These are phyloP conservation scores for Charina bottae DNA, from an alignment of 2,113 vertebrate genomes.

Conservation along the genomic window DNA sequence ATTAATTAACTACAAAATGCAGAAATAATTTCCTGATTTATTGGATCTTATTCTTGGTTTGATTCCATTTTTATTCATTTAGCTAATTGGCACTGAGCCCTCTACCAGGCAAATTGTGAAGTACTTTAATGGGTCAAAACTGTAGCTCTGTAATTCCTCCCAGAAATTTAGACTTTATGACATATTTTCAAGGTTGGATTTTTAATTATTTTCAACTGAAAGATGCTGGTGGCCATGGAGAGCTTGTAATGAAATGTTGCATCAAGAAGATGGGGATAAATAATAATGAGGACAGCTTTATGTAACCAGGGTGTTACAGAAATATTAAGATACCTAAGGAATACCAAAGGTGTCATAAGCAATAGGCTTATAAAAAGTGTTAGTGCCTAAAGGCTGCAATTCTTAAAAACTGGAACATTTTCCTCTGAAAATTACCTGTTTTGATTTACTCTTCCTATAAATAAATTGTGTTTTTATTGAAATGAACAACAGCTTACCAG, in stretches of 20 bases:
- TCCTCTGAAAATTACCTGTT: conserved; percentile 12
- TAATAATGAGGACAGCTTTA: background rate
- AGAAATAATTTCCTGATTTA: conserved; percentile 49
- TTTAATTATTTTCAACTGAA: conserved; percentile 12
- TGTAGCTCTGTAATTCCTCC: conserved; percentile 37
- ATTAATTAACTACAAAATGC: conserved; percentile 29
- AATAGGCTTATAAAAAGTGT: conserved; percentile 21
- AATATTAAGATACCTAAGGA: background rate
- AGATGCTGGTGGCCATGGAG: background rate
- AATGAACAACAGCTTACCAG: background rate
- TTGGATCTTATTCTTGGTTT: conserved; percentile 44
- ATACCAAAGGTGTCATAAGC: background rate
- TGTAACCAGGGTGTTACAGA: conserved; percentile 23
- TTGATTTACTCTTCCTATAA: conserved; percentile 31
- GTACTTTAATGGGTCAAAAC: conserved; percentile 16
- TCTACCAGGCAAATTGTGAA: conserved; percentile 33
- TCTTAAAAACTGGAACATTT: background rate
- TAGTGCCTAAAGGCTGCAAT: background rate
- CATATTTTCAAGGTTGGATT: background rate
- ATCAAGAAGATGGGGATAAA: conserved; percentile 9
- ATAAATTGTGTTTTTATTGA: conserved; percentile 14
- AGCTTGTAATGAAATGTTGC: conserved; percentile 15
- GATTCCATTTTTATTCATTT: conserved; percentile 46
- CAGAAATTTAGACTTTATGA: conserved; percentile 20
- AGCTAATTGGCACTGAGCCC: conserved; percentile 32